Conservation (phyloP, 2,797 vertebrate genomes). For the Spinibarbus caldwelli region DNA sequence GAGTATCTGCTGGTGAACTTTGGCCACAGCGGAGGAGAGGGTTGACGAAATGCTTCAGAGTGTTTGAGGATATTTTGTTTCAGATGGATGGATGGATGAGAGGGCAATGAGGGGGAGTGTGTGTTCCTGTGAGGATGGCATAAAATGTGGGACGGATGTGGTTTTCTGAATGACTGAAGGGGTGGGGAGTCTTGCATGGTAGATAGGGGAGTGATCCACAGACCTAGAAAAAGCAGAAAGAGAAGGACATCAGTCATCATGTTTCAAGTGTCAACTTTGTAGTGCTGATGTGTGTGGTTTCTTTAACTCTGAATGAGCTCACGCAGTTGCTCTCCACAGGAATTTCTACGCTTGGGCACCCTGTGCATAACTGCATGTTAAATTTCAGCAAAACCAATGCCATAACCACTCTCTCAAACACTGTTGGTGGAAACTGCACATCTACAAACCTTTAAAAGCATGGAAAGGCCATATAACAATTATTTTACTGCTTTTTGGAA, state of each 20-base stretch:
- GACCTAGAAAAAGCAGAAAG: constrained; percentile 56
- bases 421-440: neutral
- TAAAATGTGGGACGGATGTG: constrained; percentile 55
- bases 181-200: constrained; percentile 65
- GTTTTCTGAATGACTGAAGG: constrained; percentile 57
- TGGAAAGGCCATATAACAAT: neutral
- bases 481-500: neutral
- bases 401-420: neutral
- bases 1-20: constrained; percentile 70
- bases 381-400: neutral
- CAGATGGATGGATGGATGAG: constrained; percentile 47
- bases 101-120: constrained; percentile 33
- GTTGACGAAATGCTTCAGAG: constrained; percentile 33
- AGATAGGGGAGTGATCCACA: constrained; percentile 61
- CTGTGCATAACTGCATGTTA: constrained; percentile 8
- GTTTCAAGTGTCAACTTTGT: constrained; percentile 1
- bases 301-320: constrained; percentile 14
- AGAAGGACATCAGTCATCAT: constrained; percentile 39
- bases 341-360: neutral
- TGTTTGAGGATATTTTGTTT: constrained; percentile 40
- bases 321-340: constrained; percentile 24
- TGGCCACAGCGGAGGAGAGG: constrained; percentile 45
- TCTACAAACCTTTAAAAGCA: neutral
- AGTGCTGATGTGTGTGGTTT: constrained; percentile 7
- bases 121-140: constrained; percentile 50